phyloP scores from a whole-genome alignment of 2,888 invertebrate genomes.

The Andrena chrysosceles region DNA sequence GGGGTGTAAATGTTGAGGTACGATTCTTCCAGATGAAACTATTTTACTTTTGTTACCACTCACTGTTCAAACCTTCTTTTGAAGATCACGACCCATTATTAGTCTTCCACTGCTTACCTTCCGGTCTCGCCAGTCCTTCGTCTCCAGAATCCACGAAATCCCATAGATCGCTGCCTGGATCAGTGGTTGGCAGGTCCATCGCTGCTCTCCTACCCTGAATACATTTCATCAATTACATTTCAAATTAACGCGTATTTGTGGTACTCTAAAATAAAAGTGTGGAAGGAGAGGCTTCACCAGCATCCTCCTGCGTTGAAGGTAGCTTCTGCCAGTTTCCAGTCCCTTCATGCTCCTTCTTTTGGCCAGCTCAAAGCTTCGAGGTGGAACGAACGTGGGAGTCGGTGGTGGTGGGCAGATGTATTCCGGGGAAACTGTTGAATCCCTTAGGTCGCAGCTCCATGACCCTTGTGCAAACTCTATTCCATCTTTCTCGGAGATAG shows the following conservation, averaged over 20 bases:
- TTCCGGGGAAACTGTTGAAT: conserved; percentile 68
- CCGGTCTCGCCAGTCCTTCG: conserved; percentile 83
- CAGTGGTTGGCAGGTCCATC: conserved; percentile 87
- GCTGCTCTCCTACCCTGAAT: conserved; percentile 82
- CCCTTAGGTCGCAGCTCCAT: conserved; percentile 39
- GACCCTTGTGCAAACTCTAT: conserved; percentile 66
- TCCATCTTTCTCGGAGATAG: conserved; percentile 87
- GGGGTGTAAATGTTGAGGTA: too few relatives aligned
- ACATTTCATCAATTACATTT: neutral
- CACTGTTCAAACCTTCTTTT: neutral
- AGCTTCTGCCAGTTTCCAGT: conserved; percentile 59
- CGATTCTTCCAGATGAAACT: too few relatives aligned
- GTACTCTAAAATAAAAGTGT: too few relatives aligned
- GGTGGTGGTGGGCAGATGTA: conserved; percentile 89
- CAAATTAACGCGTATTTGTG: neutral
- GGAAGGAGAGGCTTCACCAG: conserved; percentile 56
- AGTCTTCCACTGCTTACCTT: conserved; percentile 39
- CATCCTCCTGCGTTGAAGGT: conserved; percentile 68
- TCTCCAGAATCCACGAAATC: conserved; percentile 86
- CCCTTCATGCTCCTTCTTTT: conserved; percentile 68
- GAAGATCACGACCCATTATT: neutral
- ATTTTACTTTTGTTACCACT: neutral
- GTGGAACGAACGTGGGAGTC: conserved; percentile 87
- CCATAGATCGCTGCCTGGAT: conserved; percentile 88
- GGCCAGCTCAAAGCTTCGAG: conserved; percentile 49